Percentiles rank a stretch among this genome's conserved stretches.
Conservation (phyloP, 2,113 vertebrate species). For the Archilochus colubris region DNA sequence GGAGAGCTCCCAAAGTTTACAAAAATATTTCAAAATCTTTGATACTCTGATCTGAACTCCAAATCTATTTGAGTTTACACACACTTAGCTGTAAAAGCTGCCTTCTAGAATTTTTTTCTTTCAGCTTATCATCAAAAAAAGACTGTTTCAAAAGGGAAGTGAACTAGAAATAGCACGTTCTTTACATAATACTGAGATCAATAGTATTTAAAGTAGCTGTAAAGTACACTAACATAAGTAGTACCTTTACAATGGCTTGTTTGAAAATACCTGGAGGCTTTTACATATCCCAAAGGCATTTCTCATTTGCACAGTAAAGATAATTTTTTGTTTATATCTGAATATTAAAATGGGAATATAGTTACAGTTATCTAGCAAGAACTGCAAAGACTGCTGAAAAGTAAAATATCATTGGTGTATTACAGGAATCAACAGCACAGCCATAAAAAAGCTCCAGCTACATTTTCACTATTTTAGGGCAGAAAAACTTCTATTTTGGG, state of each 20-base stretch:
- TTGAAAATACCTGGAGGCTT: conserved; percentile 76
- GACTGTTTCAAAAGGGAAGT: conserved; percentile 38
- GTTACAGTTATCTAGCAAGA: conserved; percentile 60
- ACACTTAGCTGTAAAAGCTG: conserved; percentile 8
- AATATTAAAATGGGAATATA: conserved; percentile 70
- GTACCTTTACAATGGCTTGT: conserved; percentile 70
- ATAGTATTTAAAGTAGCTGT: conserved; percentile 76
- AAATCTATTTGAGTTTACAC: not conserved
- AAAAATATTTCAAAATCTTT: not conserved
- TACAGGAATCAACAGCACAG: conserved; percentile 36
- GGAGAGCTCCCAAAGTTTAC: not conserved
- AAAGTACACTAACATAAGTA: conserved; percentile 60
- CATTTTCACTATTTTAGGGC: conserved; percentile 52
- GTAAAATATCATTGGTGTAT: conserved; percentile 25
- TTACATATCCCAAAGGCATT: conserved; percentile 73
- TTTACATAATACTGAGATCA: conserved; percentile 77
- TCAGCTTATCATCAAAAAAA: not conserved
- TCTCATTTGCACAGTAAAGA: conserved; percentile 81
- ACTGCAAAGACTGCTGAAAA: conserved; percentile 71
- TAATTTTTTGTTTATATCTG: conserved; percentile 75
- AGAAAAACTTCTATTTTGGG: conserved; percentile 45
- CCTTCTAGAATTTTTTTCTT: not conserved
- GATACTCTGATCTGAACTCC: not conserved
- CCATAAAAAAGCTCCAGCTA: conserved; percentile 20
- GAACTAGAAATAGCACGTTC: conserved; percentile 65